Base-by-base conservation (phyloP, 2,888 invertebrate species). In the Autographa gamma region DNA sequence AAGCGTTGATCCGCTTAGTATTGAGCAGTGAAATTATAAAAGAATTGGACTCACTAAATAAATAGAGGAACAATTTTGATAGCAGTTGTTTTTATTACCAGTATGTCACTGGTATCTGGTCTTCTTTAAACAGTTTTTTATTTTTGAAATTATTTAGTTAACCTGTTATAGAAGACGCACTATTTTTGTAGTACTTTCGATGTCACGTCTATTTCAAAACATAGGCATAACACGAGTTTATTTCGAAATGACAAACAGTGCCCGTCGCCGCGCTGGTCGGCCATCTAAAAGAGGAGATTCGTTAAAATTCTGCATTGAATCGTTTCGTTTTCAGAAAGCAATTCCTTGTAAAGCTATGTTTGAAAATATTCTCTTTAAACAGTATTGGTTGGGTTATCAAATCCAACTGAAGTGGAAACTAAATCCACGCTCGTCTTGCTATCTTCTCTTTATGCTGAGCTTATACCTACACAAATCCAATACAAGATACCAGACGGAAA, bases 1-100 rank as follows among this genome's bases (percentile, higher is more conserved):
- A 56, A 56, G 54, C 25, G 54, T 56, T 56, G 13, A 56, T 56
- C 54, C 54, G 54, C 54, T 56, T 56, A 56, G 9, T n/a, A 48
- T 48, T 48, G 48, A 48, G n/a, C n/a, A 7, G n/a, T 7, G 6
- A 4, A 48, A 48, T n/a, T 48, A n/a, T 7, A 48, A n/a, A n/a
- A 7, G n/a, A 48, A 48, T n/a, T 48, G n/a, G 4, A n/a, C n/a
- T 7, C 48, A n/a, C n/a, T 48, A 7, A n/a, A n/a, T 43, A 43
- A n/a, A n/a, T 48, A 0, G n/a, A 48, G n/a, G n/a, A 6, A 8
- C 16, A 48, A 16, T 48, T 43, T 48, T n/a, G n/a, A n/a, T 38
- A 16, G n/a, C 7, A 8, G n/a, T 48, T n/a, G 48, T n/a, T 48
- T 48, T 48, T 7, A n/a, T 6, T 5, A 3, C 13, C 13, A 13